Percentiles rank a stretch among this genome's conserved stretches.
Evolutionary conservation across 2,113 vertebrate species (phyloP).

Genomic region (Fulmarus glacialis): DNA sequence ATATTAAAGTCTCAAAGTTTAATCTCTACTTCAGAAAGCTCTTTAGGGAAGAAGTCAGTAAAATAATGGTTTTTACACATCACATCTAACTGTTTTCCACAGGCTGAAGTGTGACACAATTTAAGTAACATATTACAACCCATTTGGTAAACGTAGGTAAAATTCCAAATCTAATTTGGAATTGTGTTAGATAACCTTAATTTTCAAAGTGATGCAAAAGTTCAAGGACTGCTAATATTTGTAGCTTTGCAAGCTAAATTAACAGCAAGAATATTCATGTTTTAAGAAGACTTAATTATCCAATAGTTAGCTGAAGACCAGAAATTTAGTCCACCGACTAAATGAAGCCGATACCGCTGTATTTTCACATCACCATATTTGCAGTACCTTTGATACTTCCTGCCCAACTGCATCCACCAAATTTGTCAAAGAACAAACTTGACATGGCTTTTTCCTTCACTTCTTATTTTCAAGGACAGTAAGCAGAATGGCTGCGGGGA

Average conservation of each 20-base stretch:
- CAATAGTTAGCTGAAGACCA: neutral
- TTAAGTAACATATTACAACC: neutral
- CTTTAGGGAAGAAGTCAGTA: neutral
- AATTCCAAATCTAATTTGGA: neutral
- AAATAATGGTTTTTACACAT: neutral
- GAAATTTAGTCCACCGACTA: neutral
- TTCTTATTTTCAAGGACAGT: neutral
- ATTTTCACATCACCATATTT: neutral
- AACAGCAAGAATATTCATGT: neutral
- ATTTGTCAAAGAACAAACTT: neutral
- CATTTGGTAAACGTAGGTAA: neutral
- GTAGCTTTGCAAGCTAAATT: neutral
- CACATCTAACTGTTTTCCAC: neutral
- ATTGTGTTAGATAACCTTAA: neutral
- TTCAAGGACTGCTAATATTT: neutral
- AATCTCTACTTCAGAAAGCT: slow-evolving; percentile 15
- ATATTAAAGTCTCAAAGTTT: neutral
- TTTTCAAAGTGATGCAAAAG: neutral
- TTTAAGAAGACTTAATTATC: neutral
- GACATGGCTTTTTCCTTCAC: neutral
- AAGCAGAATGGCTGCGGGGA: neutral
- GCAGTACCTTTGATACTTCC: neutral
- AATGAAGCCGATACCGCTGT: neutral
- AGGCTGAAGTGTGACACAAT: neutral
- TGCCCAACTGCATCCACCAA: too few species aligned